phyloP scores from a whole-genome alignment of 2,888 invertebrate species.

The Oligia latruncula region DNA sequence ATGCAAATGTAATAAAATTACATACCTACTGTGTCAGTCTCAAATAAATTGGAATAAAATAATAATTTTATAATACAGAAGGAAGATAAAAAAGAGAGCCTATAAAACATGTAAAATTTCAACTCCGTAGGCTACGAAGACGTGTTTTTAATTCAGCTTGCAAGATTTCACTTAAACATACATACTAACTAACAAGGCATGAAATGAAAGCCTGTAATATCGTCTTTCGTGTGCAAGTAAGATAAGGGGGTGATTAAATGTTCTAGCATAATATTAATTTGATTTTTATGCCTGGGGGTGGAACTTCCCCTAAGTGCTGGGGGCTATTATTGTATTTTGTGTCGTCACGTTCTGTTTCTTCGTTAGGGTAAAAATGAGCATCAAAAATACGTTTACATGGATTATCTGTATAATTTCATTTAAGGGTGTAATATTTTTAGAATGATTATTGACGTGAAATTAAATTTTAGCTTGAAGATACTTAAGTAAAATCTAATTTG shows the following conservation, averaged over 20 bases:
- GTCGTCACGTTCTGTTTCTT: slow-evolving; percentile 44
- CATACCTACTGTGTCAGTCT: too few relatives aligned
- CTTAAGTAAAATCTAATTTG: background rate
- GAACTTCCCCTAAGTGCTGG: slow-evolving; percentile 41
- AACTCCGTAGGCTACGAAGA: background rate
- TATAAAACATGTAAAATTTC: background rate
- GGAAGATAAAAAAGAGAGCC: background rate
- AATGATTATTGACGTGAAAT: slow-evolving; percentile 15
- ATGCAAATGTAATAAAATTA: background rate
- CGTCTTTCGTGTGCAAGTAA: slow-evolving; percentile 23
- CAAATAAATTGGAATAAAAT: background rate
- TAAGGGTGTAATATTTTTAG: slow-evolving; percentile 22
- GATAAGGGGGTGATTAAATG: slow-evolving; percentile 47
- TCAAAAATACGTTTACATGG: slow-evolving; percentile 31
- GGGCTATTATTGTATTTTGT: slow-evolving; percentile 41
- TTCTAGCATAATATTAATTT: slow-evolving; percentile 43
- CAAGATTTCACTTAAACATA: background rate
- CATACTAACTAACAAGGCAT: background rate
- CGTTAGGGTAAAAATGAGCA: slow-evolving; percentile 20
- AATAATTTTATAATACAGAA: background rate
- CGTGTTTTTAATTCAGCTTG: background rate
- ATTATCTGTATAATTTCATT: slow-evolving; percentile 23
- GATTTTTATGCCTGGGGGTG: slow-evolving; percentile 46
- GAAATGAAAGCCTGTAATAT: background rate
- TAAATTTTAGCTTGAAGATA: background rate